A percentile compares a stretch with the other conserved stretches of the same genome.
Evolutionary conservation across 2,797 vertebrate genomes (phyloP).

Genomic region (Sitta carolinensis): DNA sequence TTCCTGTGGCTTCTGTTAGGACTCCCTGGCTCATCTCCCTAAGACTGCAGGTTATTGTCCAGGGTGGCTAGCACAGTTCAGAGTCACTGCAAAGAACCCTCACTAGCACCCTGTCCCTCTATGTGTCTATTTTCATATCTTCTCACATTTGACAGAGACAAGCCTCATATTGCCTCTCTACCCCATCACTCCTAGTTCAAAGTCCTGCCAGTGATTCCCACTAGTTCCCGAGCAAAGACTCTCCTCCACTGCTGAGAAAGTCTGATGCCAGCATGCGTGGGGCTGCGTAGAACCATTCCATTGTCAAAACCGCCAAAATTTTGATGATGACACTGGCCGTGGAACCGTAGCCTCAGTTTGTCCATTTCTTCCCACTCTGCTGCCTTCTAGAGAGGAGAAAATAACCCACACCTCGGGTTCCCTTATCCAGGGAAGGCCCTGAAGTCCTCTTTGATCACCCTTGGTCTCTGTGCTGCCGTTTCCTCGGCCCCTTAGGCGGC

Average conservation of each 20-base stretch:
- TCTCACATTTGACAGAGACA: neutral
- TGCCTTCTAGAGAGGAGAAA: neutral
- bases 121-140: neutral
- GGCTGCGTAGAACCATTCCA: neutral
- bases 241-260: neutral
- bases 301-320: neutral
- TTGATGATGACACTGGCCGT: rapidly evolving
- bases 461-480: neutral
- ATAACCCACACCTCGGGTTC: neutral
- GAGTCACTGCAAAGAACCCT: neutral
- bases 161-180: neutral
- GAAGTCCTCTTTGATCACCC: neutral
- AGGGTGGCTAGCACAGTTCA: neutral
- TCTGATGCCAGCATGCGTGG: neutral
- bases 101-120: neutral
- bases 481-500: rapidly evolving
- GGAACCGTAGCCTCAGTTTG: neutral
- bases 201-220: neutral
- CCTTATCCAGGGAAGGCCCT: neutral
- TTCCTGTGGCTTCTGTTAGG: neutral
- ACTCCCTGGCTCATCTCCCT: neutral
- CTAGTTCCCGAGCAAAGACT: neutral
- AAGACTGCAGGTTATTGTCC: neutral
- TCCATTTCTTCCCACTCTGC: neutral
- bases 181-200: neutral